phyloP scores from a whole-genome alignment of 2,797 vertebrate genomes.

The Artibeus jamaicensis region DNA sequence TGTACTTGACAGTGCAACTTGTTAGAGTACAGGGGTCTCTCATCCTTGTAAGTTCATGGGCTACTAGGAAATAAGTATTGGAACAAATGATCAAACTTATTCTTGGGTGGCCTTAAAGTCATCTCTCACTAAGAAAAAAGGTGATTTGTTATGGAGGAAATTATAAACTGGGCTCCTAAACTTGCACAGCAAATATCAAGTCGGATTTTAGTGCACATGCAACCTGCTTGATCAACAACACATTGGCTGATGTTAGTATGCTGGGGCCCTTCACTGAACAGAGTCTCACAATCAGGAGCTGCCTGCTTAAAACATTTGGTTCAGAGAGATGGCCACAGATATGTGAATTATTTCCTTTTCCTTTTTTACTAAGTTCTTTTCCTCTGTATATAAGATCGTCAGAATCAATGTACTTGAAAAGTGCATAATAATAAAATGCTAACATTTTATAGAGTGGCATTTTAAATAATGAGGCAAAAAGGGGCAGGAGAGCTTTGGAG shows the following conservation, averaged over 20 bases:
- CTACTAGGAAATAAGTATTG: neutral
- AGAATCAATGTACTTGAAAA: conserved; percentile 11
- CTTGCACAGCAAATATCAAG: neutral
- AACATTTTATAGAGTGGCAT: neutral
- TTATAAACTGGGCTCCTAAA: neutral
- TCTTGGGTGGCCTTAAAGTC: neutral
- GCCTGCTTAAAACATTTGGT: neutral
- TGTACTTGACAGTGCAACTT: neutral
- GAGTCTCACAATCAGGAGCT: neutral
- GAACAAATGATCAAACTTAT: neutral
- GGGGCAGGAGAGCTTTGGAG: neutral
- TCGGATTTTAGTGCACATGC: neutral
- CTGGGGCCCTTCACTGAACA: neutral
- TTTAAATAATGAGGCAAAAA: neutral
- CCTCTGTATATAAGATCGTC: neutral
- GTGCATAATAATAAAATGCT: neutral
- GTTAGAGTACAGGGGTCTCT: neutral
- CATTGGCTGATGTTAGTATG: neutral
- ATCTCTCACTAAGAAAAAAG: neutral
- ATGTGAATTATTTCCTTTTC: neutral
- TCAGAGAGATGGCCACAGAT: neutral
- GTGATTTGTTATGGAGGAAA: neutral
- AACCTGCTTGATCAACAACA: neutral
- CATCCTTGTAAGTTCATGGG: neutral
- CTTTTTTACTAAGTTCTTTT: neutral